Conservation (phyloP, 2,797 vertebrate species). For the Rhabdophis nuchalis region DNA sequence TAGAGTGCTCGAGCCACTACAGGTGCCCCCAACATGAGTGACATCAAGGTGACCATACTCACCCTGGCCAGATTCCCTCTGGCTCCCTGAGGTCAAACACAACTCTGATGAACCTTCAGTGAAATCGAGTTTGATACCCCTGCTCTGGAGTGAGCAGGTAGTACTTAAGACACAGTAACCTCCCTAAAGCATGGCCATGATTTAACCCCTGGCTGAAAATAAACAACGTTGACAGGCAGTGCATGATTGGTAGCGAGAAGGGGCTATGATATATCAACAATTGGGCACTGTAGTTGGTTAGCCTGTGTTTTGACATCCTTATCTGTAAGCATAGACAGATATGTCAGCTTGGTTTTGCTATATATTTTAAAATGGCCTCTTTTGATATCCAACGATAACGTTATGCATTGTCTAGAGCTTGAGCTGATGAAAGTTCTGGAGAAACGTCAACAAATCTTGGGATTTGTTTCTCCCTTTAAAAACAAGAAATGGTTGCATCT, state of each 20-base stretch:
- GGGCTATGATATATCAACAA: constrained; percentile 61
- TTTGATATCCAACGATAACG: constrained; percentile 63
- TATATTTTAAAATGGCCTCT: constrained; percentile 64
- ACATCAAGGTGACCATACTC: no score
- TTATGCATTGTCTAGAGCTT: constrained; percentile 52
- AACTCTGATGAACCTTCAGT: no score
- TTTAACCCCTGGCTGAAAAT: constrained; percentile 69
- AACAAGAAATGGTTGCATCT: constrained; percentile 35
- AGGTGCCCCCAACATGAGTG: no score
- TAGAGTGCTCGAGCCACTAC: no score
- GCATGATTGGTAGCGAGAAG: not conserved
- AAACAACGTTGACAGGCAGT: constrained; percentile 64
- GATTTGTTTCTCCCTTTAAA: not conserved
- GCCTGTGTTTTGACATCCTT: constrained; percentile 68
- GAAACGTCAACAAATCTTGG: constrained; percentile 45
- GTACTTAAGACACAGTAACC: constrained; percentile 65
- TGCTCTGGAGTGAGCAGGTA: constrained; percentile 64
- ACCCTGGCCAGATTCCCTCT: no score
- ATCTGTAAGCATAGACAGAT: constrained; percentile 68
- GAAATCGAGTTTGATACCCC: no score
- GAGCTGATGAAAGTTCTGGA: constrained; percentile 56
- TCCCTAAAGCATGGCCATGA: constrained; percentile 67
- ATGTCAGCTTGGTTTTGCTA: constrained; percentile 68
- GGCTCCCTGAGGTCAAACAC: no score
- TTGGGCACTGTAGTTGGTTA: constrained; percentile 65